Conservation (phyloP, 2,797 vertebrate species). For the Clarias pachynema region DNA sequence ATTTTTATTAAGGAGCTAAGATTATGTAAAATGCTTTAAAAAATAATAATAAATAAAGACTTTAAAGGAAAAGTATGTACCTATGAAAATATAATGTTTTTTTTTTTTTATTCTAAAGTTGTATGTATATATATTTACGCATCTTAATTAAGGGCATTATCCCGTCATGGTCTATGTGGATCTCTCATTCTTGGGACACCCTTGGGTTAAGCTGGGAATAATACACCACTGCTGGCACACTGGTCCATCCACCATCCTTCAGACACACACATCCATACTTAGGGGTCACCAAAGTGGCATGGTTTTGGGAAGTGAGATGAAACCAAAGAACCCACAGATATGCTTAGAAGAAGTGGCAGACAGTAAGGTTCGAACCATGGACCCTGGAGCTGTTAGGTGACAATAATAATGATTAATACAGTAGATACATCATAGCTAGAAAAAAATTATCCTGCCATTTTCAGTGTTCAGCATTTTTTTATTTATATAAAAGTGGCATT, state of each 20-base stretch:
- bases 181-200: neutral
- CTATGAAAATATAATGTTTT: neutral
- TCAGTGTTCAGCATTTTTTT: neutral
- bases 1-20: neutral
- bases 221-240: neutral
- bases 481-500: neutral
- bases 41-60: neutral
- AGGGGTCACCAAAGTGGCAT: neutral
- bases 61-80: neutral
- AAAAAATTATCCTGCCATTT: neutral
- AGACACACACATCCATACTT: neutral
- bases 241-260: neutral
- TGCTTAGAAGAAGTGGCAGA: neutral
- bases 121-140: neutral
- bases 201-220: neutral
- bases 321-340: neutral
- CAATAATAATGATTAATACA: neutral
- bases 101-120: too few relatives aligned
- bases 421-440: neutral
- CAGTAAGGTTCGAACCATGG: neutral
- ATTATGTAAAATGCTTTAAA: neutral
- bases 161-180: neutral
- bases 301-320: neutral
- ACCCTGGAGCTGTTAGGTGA: neutral
- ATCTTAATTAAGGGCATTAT: neutral